phyloP scores from a whole-genome alignment of 2,888 invertebrate species.

The Apotomis capreana region DNA sequence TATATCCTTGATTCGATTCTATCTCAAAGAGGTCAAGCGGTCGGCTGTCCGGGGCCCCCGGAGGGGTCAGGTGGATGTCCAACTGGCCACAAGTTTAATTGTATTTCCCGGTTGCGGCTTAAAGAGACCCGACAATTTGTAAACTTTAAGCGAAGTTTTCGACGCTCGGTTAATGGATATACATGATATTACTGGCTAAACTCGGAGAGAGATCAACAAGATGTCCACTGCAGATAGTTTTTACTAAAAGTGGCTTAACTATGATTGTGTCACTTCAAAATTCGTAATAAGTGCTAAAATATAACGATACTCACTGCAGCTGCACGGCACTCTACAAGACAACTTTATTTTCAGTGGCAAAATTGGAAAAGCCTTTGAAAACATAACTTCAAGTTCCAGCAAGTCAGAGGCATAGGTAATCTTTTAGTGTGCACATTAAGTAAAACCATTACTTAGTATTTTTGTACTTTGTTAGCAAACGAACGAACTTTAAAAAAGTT shows the following conservation, averaged over 20 bases:
- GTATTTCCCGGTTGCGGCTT: conserved; percentile 49
- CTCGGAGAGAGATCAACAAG: background rate
- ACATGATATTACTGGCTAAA: conserved; percentile 7
- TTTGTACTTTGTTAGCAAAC: too few relatives aligned
- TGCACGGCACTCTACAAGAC: too few relatives aligned
- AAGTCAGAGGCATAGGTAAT: too few relatives aligned
- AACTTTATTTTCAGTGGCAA: too few relatives aligned
- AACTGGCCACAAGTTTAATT: conserved; percentile 58
- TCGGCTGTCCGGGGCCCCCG: conserved; percentile 12
- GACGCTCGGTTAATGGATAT: conserved; percentile 24
- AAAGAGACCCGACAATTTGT: conserved; percentile 41
- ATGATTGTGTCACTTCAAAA: too few relatives aligned
- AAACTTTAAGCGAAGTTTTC: conserved; percentile 33
- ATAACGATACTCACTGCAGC: too few relatives aligned
- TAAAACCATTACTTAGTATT: too few relatives aligned
- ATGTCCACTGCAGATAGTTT: background rate
- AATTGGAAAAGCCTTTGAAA: too few relatives aligned
- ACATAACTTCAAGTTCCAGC: too few relatives aligned
- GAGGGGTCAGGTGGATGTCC: conserved; percentile 44
- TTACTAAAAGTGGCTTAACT: background rate
- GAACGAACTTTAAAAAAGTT: too few relatives aligned
- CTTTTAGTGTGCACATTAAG: too few relatives aligned
- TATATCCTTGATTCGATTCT: conserved; percentile 38
- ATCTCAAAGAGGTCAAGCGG: conserved; percentile 39
- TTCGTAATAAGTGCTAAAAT: too few relatives aligned